Evolutionary conservation across 2,113 vertebrate species (phyloP).

Genomic region (Beaufortia kweichowensis): DNA sequence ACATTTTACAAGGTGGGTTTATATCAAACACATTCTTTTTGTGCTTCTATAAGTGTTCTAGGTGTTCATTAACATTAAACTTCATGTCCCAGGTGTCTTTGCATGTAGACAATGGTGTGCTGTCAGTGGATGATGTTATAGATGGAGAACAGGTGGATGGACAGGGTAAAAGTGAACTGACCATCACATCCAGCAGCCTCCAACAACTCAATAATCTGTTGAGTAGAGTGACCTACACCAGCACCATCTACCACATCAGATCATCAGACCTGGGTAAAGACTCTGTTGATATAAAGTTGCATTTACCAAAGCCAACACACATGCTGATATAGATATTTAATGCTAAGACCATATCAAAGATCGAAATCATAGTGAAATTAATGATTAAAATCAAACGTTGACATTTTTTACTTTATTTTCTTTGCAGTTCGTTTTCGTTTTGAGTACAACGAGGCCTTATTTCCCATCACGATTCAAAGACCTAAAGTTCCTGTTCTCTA

Average conservation of each 20-base stretch:
- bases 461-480: constrained; percentile 68
- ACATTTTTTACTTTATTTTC: constrained; percentile 12
- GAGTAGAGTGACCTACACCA: constrained; percentile 68
- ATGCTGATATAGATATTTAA: too few relatives aligned
- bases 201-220: constrained; percentile 65
- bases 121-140: constrained; percentile 53
- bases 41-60: too few relatives aligned
- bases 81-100: constrained; percentile 62
- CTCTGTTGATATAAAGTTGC: not conserved
- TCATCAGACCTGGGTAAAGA: constrained; percentile 66
- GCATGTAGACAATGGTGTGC: constrained; percentile 62
- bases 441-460: constrained; percentile 59
- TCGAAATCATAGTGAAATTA: too few relatives aligned
- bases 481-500: constrained; percentile 66
- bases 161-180: constrained; percentile 59
- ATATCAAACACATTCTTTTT: not conserved
- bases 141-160: constrained; percentile 56
- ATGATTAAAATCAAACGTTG: too few relatives aligned
- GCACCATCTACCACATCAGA: constrained; percentile 63
- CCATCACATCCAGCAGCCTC: constrained; percentile 55
- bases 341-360: too few relatives aligned
- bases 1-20: not conserved
- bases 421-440: constrained; percentile 61
- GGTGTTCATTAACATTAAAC: too few relatives aligned
- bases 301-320: too few relatives aligned